Evolutionary conservation across 2,888 invertebrate genomes (phyloP).

Genomic region (Drosophila ustulata): DNA sequence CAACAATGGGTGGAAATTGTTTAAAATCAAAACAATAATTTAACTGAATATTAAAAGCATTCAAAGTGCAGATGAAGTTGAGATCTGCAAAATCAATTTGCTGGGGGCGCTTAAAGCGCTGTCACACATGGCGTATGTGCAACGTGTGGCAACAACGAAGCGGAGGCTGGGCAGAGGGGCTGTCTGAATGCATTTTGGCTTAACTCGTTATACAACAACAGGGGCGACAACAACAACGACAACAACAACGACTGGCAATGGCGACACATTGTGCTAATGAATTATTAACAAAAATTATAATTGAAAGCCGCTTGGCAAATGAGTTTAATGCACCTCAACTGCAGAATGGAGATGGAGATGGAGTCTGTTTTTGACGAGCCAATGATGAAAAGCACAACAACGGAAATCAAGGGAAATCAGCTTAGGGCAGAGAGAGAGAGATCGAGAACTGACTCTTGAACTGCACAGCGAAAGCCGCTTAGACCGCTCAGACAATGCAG

Average conservation of each 20-base stretch:
- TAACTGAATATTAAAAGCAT: too few species aligned
- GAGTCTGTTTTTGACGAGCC: conserved; percentile 18
- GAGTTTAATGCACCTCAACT: conserved; percentile 73
- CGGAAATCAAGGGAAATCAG: conserved; percentile 72
- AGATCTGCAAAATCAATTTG: conserved; percentile 11
- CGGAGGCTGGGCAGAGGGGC: background rate
- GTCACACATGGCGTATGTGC: conserved; percentile 62
- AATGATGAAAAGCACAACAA: conserved; percentile 40
- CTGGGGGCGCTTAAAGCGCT: conserved; percentile 15
- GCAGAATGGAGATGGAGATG: background rate
- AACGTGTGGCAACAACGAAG: conserved; percentile 11
- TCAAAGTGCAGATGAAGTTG: too few species aligned
- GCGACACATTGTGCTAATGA: conserved; percentile 81
- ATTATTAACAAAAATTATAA: conserved; percentile 83
- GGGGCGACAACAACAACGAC: conserved; percentile 26
- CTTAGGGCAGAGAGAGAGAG: conserved; percentile 51
- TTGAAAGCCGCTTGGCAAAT: conserved; percentile 82
- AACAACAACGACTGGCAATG: conserved; percentile 26
- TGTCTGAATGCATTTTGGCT: conserved; percentile 58
- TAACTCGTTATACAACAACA: conserved; percentile 35
- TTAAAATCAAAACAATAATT: too few species aligned
- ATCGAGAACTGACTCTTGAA: conserved; percentile 57
- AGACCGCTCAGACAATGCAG: conserved; percentile 55
- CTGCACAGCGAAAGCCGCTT: conserved; percentile 65
- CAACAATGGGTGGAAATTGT: too few species aligned